Evolutionary conservation across 30 jellyfish, hydroid and myxozoan species (phyloP).

Genomic region (Phacellophora camtschatica): DNA sequence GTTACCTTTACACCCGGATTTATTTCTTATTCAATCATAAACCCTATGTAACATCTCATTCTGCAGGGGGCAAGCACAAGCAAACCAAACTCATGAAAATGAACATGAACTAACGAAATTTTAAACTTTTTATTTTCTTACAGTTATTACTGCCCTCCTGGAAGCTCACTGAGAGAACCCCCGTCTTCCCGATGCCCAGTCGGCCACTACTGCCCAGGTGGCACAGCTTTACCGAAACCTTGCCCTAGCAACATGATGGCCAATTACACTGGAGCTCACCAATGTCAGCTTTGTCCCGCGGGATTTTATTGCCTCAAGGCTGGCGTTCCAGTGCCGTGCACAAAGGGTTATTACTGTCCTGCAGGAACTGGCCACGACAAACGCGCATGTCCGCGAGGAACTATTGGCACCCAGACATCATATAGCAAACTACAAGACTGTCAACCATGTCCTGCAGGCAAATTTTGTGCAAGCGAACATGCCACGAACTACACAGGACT

Average conservation of each 20-base stretch:
- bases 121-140: too few species aligned
- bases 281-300: slow-evolving; percentile 96
- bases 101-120: too few species aligned
- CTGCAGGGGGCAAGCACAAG: too few species aligned
- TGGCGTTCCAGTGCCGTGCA: slow-evolving; percentile 89
- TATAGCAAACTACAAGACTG: slow-evolving; percentile 78
- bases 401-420: slow-evolving; percentile 74
- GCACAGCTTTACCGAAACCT: slow-evolving; percentile 88
- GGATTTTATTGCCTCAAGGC: slow-evolving; percentile 89
- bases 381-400: slow-evolving; percentile 98
- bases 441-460: slow-evolving; percentile 97
- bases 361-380: slow-evolving; percentile 93
- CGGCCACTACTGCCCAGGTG: slow-evolving; percentile 97
- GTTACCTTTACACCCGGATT: too few species aligned
- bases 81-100: too few species aligned
- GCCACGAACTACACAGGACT: slow-evolving; percentile 81
- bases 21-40: too few species aligned
- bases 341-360: slow-evolving; percentile 93
- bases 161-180: slow-evolving; percentile 78
- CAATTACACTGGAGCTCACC: slow-evolving; percentile 78
- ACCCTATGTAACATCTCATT: too few species aligned
- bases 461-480: slow-evolving; percentile 69
- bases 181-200: slow-evolving; percentile 71
- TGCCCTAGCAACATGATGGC: slow-evolving; percentile 98
- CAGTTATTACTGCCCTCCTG: slow-evolving; percentile 97